Conservation (phyloP, 2,113 vertebrate genomes). For the Montifringilla adamsi region DNA sequence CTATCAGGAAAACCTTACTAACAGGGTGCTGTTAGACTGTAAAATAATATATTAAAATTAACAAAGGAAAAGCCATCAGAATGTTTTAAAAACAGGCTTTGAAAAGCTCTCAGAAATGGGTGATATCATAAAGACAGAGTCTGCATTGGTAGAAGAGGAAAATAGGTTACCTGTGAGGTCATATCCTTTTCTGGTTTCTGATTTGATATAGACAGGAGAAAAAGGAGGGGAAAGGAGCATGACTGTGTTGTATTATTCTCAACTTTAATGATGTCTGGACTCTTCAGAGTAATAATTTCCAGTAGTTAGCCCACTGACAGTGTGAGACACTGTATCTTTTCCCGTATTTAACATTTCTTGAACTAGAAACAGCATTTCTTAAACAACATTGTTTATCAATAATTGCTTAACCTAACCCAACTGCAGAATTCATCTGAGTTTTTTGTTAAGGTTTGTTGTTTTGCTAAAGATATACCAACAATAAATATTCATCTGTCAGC, state of each 20-base stretch:
- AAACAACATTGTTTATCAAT: conserved; percentile 2
- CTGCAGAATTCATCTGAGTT: not conserved
- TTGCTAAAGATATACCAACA: not conserved
- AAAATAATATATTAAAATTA: conserved; percentile 52
- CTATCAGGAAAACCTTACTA: conserved; percentile 33
- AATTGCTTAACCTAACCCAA: conserved; percentile 25
- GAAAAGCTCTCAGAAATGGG: not conserved
- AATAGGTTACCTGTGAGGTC: conserved; percentile 23
- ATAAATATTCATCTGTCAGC: not conserved
- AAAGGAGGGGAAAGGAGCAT: not conserved
- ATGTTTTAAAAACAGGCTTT: conserved; percentile 23
- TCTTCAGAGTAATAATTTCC: conserved; percentile 8
- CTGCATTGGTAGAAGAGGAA: not conserved
- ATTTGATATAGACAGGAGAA: not conserved
- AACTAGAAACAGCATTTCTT: conserved; percentile 52
- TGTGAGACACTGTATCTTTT: not conserved
- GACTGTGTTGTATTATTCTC: conserved; percentile 34
- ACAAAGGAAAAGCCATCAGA: conserved; percentile 29
- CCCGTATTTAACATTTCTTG: conserved; percentile 19
- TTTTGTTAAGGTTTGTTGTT: conserved; percentile 7
- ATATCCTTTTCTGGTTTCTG: conserved; percentile 11
- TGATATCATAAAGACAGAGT: not conserved
- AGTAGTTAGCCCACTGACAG: not conserved
- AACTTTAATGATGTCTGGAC: conserved; percentile 10
- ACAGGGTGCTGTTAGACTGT: conserved; percentile 37